Evolutionary conservation across 2,797 vertebrate genomes (phyloP), one percentile per base, ranked within the genome.

Genomic region (Anguilla obscura): DNA sequence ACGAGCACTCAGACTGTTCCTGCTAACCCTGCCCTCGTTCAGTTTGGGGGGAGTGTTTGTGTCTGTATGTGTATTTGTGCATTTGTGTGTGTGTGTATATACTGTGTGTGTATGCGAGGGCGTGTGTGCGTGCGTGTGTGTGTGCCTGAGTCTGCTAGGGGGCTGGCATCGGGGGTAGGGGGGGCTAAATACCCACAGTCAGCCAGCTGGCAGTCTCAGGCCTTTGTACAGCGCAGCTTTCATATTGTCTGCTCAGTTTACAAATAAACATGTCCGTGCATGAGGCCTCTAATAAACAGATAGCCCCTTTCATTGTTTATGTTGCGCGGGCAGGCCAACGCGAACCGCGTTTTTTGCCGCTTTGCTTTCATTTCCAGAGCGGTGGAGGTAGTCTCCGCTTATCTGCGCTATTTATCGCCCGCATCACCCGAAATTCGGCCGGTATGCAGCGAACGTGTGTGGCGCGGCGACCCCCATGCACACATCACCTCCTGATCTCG

Each of bases 241-340:
- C 92, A 94, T 94, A 93, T 93, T 94, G 92, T 93, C 91, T 94
- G 92, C 92, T 93, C 91, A 91, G 90, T 94, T 93, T 91, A 93
- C 92, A 94, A 93, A 94, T 93, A 94, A 94, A 93, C 93, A 94
- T 91, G 91, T 90, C 90, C 87, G 88, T 74, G 79, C 90, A 93
- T 90, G 92, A 90, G 89, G 90, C 88, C 92, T 90, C 87, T 87
- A 86, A 90, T 91, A 92, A 92, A 90, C 90, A 87, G 86, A 80
- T 89, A 90, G 90, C 91, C 89, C 85, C 89, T 90, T 86, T 88
- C 90, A 87, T 85, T 58, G 88, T 86, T 87, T 5, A 83, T n/a
- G 21, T 58, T 48, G 83, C 66, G 27, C 71, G 24, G 54, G 69
- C 58, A 16, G 48, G 83, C 74, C 69, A 52, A 16, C 16, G 87